phyloP scores from a whole-genome alignment of 2,113 vertebrate genomes.

The Leptobrachium ailaonicum region DNA sequence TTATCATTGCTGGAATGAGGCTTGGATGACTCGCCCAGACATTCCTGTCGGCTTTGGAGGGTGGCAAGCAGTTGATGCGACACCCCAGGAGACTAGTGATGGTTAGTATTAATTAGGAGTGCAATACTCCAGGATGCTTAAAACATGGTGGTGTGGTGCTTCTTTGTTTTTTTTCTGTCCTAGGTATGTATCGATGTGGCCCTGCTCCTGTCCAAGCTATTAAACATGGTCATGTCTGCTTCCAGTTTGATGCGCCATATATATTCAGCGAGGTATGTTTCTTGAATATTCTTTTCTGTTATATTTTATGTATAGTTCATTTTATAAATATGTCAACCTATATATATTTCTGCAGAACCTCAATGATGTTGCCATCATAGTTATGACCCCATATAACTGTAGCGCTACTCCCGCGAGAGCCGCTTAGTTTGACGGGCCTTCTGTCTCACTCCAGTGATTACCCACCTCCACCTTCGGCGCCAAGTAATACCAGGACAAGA shows the following conservation, averaged over 20 bases:
- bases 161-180: neutral
- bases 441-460: too few species aligned
- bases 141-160: neutral
- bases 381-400: too few species aligned
- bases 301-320: neutral
- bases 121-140: too few species aligned
- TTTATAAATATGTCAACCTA: neutral
- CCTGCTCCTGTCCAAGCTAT: slow-evolving; percentile 90
- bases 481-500: too few species aligned
- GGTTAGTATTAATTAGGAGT: slow-evolving; percentile 66
- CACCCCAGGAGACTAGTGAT: slow-evolving; percentile 95
- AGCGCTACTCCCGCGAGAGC: too few species aligned
- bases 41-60: slow-evolving; percentile 90
- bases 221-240: slow-evolving; percentile 90
- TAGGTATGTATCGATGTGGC: slow-evolving; percentile 94
- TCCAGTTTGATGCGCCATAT: slow-evolving; percentile 87
- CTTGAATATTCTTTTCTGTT: neutral
- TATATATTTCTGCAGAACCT: too few species aligned
- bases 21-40: slow-evolving; percentile 91
- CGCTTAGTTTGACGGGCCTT: too few species aligned
- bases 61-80: slow-evolving; percentile 94
- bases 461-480: too few species aligned
- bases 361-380: too few species aligned
- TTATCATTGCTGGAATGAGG: slow-evolving; percentile 97
- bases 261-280: slow-evolving; percentile 87